Base-by-base conservation (phyloP, 2,797 vertebrate species). In the Crax fasciolata region DNA sequence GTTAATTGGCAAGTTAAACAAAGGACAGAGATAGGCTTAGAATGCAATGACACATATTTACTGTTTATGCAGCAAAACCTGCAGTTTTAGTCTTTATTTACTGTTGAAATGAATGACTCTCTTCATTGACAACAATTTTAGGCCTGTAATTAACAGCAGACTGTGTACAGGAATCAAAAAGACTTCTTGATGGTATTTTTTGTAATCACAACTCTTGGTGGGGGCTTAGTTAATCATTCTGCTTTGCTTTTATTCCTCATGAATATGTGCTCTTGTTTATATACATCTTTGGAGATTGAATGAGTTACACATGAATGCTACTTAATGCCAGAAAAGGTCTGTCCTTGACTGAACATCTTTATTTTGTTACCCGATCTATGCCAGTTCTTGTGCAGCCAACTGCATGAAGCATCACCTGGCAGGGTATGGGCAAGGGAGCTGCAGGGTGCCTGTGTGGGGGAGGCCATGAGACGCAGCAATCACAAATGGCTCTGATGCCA, bases 401-500 rank as follows among this genome's bases (percentile, higher is more conserved):
- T 46, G 11, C 1, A 0, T 39, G 30, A 44, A 27, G 11, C 9
- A 13, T 6, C 9, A 38, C 6, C 46, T 51, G 28, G 2, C 10
- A 74, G 49, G 4, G 11, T 46, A 46, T 62, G 32, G 58, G 43
- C 44, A 76, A 35, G 43, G 25, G 35, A 9, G 3, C 39, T 77
- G 20, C 30, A 57, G 20, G 5, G 12, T 44, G 18, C 19, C 55
- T 39, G 12, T 0, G 0, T 27, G 4, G 25, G 23, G 11, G 6
- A 62, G 2, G 4, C 11, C 6, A 13, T 11, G 13, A 62, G 19
- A 11, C 4, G 18, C 32, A 28, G 21, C 13, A 16, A 10, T 38
- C 7, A 12, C 8, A 25, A 3, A 7, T 0, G 2, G 14, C 30
- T 68, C 28, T 3, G 1, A 17, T 0, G 1, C 6, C 8, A n/a